Conservation (phyloP, 2,113 vertebrate species). For the Grantiella picta region DNA sequence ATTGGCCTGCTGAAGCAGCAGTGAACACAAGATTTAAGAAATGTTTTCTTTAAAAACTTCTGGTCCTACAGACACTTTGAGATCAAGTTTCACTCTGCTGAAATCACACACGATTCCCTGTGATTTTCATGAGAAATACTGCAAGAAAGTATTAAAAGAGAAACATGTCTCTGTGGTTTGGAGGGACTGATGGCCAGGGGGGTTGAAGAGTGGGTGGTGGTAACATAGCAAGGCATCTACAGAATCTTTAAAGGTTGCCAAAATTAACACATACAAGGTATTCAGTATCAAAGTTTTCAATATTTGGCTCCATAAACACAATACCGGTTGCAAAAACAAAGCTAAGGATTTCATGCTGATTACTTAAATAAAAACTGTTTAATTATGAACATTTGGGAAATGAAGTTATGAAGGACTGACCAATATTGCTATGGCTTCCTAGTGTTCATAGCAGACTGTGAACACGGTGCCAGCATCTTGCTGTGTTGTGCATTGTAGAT, state of each 20-base stretch:
- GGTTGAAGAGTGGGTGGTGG: slow-evolving; percentile 76
- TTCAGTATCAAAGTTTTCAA: slow-evolving; percentile 95
- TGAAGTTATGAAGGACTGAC: slow-evolving; percentile 80
- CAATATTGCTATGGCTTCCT: slow-evolving; percentile 76
- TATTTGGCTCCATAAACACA: slow-evolving; percentile 95
- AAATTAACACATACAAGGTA: slow-evolving; percentile 93
- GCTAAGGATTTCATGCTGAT: slow-evolving; percentile 88
- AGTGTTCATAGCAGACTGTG: slow-evolving; percentile 75
- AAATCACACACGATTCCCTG: slow-evolving; percentile 85
- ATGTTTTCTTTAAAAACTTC: slow-evolving; percentile 96
- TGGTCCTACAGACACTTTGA: slow-evolving; percentile 86
- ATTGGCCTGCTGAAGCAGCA: slow-evolving; percentile 75
- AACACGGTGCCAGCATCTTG: slow-evolving; percentile 72
- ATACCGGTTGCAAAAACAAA: slow-evolving; percentile 88
- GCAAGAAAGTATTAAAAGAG: slow-evolving; percentile 70
- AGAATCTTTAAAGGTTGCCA: slow-evolving; percentile 88
- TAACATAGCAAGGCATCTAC: slow-evolving; percentile 85
- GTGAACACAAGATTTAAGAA: slow-evolving; percentile 77
- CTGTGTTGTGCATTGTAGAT: slow-evolving; percentile 60
- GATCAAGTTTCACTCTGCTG: slow-evolving; percentile 85
- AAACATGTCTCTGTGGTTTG: slow-evolving; percentile 77
- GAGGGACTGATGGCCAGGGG: slow-evolving; percentile 73
- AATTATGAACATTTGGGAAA: slow-evolving; percentile 94
- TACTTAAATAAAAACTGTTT: slow-evolving; percentile 92
- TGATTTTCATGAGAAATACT: slow-evolving; percentile 74